Base-by-base conservation (phyloP, 2,888 invertebrate genomes). In the Ichneumoninae sp. region DNA sequence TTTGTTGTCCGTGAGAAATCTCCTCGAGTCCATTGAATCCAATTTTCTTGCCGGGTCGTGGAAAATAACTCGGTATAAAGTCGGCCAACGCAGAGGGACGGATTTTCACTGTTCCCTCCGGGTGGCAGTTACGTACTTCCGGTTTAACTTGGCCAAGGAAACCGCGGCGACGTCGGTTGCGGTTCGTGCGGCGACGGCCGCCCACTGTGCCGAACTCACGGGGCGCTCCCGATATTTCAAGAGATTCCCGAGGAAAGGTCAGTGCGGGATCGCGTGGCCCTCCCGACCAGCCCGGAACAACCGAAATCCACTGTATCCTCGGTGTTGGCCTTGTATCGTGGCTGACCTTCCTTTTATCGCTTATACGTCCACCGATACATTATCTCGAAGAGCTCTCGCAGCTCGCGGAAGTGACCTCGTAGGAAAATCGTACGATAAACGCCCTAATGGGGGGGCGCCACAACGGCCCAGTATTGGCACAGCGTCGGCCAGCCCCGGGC, bases 101-200 rank as follows among this genome's bases (percentile, higher is more conserved):
- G 50, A 74, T 77, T 74, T 80, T 77, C 62, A 54, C 72, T 52
- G n/a, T 77, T 72, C 72, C 47, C 10, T 44, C 33, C 26, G 36
- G 33, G 50, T 71, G 40, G 47, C 30, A 33, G 74, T 65, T 69
- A 40, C 69, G 30, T 69, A 54, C 77, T 84, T 84, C 84, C 84
- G 84, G 84, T 77, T n/a, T 52, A 84, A 84, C 77, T 84, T 84
- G 84, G 84, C 84, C 74, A 80, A 80, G 72, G 80, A 77, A 84
- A 70, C 84, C 62, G 6, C 30, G 16, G 10, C 72, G 54, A 80
- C 50, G 72, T 60, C 71, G 81, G 80, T 74, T 79, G 70, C 75
- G 75, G 65, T 74, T 26, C 50, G 74, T 72, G 13, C 44, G 76
- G 83, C 80, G 80, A 83, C 83, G 76, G 68, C 83, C 83, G 72